phyloP scores from a whole-genome alignment of 2,888 invertebrate species.

The Cordilura impudica region DNA sequence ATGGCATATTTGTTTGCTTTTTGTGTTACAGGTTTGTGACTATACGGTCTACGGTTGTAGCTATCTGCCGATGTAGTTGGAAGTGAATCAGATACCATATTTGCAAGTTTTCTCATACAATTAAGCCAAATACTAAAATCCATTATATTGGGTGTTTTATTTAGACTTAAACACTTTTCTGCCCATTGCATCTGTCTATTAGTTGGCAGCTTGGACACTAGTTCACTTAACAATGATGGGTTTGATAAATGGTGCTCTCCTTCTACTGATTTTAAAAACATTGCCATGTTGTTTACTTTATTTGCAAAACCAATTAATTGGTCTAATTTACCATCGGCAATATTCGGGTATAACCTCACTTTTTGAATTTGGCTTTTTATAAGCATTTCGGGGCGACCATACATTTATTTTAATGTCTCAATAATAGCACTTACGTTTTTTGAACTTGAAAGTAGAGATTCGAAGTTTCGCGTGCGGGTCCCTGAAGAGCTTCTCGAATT shows the following conservation, averaged over 20 bases:
- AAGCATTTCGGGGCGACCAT: no score
- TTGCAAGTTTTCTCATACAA: neutral
- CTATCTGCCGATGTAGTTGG: neutral
- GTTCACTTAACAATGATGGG: constrained; percentile 17
- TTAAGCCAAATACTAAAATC: constrained; percentile 16
- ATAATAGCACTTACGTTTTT: no score
- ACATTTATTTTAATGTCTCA: no score
- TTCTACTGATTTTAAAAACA: neutral
- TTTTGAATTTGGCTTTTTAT: no score
- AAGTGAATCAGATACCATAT: neutral
- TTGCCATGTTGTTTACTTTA: constrained; percentile 3
- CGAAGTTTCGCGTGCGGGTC: no score
- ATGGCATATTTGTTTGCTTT: neutral
- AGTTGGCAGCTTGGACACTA: constrained; percentile 23
- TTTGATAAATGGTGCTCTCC: constrained; percentile 23
- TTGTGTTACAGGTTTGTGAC: neutral
- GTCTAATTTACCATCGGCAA: neutral
- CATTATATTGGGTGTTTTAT: neutral
- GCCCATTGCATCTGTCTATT: constrained; percentile 27
- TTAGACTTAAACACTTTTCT: neutral
- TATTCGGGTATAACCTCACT: no score
- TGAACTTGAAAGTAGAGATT: no score
- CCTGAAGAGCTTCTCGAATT: no score
- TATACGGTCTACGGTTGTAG: neutral
- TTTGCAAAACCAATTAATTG: constrained; percentile 4